These are phyloP conservation scores for Anabas testudineus DNA, from an alignment of 2,797 vertebrate species.

Conservation along the genomic window DNA sequence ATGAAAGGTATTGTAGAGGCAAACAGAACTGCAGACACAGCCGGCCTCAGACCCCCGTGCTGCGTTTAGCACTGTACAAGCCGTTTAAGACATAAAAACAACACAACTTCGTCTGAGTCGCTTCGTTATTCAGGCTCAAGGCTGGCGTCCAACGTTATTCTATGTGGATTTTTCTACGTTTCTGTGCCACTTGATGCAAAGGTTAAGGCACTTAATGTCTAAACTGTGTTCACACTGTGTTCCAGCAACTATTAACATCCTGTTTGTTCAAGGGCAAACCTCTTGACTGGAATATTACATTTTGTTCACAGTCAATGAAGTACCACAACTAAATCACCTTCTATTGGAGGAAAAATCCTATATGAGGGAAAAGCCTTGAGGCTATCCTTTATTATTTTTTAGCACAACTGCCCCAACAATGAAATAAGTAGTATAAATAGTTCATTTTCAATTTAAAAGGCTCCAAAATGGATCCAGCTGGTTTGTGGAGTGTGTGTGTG, in stretches of 20 bases:
- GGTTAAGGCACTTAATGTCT: constrained; percentile 50
- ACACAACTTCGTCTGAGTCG: constrained; percentile 26
- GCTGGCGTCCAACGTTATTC: constrained; percentile 38
- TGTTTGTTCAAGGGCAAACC: constrained; percentile 44
- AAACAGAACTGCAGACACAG: constrained; percentile 69
- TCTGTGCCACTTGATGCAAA: constrained; percentile 49
- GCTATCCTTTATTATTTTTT: constrained; percentile 12
- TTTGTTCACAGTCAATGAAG: constrained; percentile 37
- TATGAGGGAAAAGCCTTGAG: constrained; percentile 9
- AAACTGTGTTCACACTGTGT: constrained; percentile 35
- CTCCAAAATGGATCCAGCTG: constrained; percentile 1
- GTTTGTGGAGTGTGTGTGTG: not conserved
- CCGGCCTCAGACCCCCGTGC: constrained; percentile 66
- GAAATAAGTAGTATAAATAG: constrained; percentile 1
- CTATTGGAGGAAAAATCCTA: constrained; percentile 15
- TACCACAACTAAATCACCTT: constrained; percentile 39
- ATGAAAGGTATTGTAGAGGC: constrained; percentile 77
- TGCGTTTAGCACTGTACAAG: constrained; percentile 69
- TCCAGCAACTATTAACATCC: constrained; percentile 47
- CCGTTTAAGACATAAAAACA: constrained; percentile 65
- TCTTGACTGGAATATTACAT: constrained; percentile 40
- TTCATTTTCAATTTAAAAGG: constrained; percentile 3
- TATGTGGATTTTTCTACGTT: constrained; percentile 13
- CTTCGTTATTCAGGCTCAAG: constrained; percentile 48
- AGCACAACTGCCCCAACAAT: constrained; percentile 16